Conservation (phyloP, 2,888 invertebrate genomes). For the Quadroppia sp. region DNA sequence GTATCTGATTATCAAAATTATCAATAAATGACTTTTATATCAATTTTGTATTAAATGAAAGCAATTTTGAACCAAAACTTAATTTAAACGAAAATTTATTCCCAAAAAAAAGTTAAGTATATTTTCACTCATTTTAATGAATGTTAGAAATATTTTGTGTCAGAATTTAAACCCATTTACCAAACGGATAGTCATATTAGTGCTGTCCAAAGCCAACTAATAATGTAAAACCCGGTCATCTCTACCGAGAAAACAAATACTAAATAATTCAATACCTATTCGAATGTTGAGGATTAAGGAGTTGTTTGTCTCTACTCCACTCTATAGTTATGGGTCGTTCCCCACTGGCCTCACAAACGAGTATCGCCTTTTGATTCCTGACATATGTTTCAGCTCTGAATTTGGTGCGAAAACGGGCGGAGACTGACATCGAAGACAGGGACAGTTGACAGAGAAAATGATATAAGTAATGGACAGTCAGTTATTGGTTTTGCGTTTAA, state of each 20-base stretch:
- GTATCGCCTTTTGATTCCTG: constrained; percentile 8
- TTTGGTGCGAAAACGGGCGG: constrained; percentile 27
- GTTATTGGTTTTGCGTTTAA: neutral
- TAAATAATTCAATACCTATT: constrained; percentile 31
- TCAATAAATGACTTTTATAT: constrained; percentile 2
- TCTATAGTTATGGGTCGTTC: constrained; percentile 53
- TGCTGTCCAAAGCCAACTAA: no score
- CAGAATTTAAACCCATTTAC: neutral
- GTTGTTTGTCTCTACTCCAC: constrained; percentile 50
- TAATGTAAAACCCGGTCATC: no score
- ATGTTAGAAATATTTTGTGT: neutral
- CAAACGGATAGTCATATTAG: neutral
- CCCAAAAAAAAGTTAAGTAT: no score
- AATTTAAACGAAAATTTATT: no score
- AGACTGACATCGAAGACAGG: no score
- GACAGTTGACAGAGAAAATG: neutral
- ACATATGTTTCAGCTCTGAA: constrained; percentile 38
- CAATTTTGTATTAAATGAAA: neutral
- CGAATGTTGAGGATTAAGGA: neutral
- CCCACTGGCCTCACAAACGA: constrained; percentile 51
- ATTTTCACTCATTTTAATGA: no score
- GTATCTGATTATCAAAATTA: constrained; percentile 45
- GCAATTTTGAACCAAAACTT: no score
- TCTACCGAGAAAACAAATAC: no score
- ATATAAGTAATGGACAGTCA: neutral